phyloP scores from a whole-genome alignment of 2,888 invertebrate genomes.

The Aplocera efformata region DNA sequence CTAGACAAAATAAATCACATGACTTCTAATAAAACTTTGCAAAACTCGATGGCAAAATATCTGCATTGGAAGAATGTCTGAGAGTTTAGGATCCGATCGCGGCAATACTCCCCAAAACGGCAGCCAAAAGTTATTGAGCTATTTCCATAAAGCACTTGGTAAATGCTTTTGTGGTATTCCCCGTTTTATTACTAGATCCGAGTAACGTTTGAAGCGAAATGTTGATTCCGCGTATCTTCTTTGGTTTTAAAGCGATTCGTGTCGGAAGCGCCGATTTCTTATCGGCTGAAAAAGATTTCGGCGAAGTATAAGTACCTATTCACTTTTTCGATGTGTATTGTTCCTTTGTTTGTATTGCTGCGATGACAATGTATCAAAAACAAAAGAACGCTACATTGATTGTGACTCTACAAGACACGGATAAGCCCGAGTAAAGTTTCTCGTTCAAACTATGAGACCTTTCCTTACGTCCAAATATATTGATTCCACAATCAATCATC shows the following conservation, averaged over 20 bases:
- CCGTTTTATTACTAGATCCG: constrained; percentile 21
- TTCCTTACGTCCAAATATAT: too few relatives aligned
- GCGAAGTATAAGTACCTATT: too few relatives aligned
- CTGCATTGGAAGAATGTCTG: constrained; percentile 19
- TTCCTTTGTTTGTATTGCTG: too few relatives aligned
- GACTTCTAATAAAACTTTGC: constrained; percentile 17
- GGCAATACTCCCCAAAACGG: constrained; percentile 14
- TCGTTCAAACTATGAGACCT: too few relatives aligned
- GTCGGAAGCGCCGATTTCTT: constrained; percentile 1
- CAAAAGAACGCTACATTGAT: too few relatives aligned
- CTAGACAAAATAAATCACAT: constrained; percentile 21
- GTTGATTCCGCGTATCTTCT: constrained; percentile 17
- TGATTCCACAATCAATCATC: too few relatives aligned
- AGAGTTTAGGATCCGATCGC: constrained; percentile 18
- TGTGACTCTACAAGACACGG: too few relatives aligned
- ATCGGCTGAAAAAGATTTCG: neutral
- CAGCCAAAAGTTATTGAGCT: constrained; percentile 25
- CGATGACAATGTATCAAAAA: too few relatives aligned
- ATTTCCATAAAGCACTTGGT: constrained; percentile 24
- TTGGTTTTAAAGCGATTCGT: constrained; percentile 9
- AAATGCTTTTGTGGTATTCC: constrained; percentile 16
- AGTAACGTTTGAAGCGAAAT: constrained; percentile 19
- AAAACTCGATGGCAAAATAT: constrained; percentile 16
- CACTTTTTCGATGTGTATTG: too few relatives aligned
- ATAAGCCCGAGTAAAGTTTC: too few relatives aligned